Base-by-base conservation (phyloP, 1,140 invertebrate species). In the Oscheius sp. region DNA sequence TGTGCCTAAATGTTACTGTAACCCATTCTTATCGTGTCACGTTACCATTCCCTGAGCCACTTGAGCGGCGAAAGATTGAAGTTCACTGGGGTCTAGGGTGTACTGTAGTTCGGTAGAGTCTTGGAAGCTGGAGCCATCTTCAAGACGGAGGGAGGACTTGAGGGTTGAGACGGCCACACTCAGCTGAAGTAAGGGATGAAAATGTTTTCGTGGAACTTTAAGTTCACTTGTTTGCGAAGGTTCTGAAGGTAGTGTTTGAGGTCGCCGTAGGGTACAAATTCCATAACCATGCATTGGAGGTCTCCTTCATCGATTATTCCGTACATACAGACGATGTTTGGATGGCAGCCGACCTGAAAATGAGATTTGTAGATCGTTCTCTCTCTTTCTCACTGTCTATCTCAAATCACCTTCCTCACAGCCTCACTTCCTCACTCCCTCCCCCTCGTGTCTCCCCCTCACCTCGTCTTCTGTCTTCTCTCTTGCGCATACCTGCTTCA, bases 1-100 rank as follows among this genome's bases (percentile, higher is more conserved):
- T 78, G 98, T 15, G 95, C 95, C 95, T 71, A 35, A 38, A 71
- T 69, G 65, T 18, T 67, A 62, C 23, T 67, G 7, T 67, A 1
- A 65, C 4, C 10, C 15, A 61, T 61, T 18, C 15, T 18, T 26
- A 20, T 13, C 31, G 13, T 18, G 26, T 4, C 29, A 35, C 3
- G 1, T 46, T 15, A 71, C 68, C 74, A 75, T 75, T 75, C 74
- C 74, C 26, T 34, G 29, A 2, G 74, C 74, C 3, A 75, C 38
- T 72, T 75, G 74, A 20, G 18, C 15, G 10, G 74, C 59, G 31
- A 75, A 75, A 3, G 58, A 64, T 10, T 38, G 45, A 15, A 75
- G 62, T 28, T 75, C 74, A 15, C 58, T 66, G 1, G 59, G 15
- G 45, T 75, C 74, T 10, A 75, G 62, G 7, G 68, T 34, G 68